These are phyloP conservation scores for Misgurnus anguillicaudatus DNA, from an alignment of 2,113 vertebrate species.

Conservation along the genomic window DNA sequence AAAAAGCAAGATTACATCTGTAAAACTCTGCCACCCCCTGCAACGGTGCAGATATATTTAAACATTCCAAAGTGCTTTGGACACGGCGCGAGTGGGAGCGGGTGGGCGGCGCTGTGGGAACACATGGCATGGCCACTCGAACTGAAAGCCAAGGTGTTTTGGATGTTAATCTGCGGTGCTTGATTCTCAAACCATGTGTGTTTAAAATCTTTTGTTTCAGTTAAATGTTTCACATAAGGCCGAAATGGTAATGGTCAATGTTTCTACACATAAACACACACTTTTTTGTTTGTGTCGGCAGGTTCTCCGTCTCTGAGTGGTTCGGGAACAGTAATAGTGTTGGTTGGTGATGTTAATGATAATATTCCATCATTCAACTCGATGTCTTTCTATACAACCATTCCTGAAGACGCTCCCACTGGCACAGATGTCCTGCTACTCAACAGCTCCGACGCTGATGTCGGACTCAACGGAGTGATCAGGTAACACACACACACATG, in stretches of 20 bases:
- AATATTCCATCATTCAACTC: conserved; percentile 86
- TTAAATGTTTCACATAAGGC: too few species aligned
- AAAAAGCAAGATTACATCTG: conserved; percentile 69
- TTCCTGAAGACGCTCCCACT: conserved; percentile 88
- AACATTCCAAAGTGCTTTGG: neutral
- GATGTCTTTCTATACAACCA: conserved; percentile 80
- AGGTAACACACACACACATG: conserved; percentile 74
- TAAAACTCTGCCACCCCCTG: conserved; percentile 52
- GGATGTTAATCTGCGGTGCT: conserved; percentile 34
- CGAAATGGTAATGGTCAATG: too few species aligned
- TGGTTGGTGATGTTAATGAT: conserved; percentile 93
- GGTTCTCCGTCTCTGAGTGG: conserved; percentile 90
- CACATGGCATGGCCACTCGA: too few species aligned
- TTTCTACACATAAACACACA: too few species aligned
- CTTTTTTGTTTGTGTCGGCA: conserved; percentile 59
- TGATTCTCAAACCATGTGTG: conserved; percentile 34
- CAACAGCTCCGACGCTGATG: conserved; percentile 88
- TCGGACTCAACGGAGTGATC: conserved; percentile 87
- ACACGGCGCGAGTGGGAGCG: neutral
- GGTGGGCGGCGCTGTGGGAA: too few species aligned
- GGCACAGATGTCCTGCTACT: conserved; percentile 92
- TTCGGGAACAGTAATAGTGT: conserved; percentile 86
- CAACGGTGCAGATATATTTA: conserved; percentile 50
- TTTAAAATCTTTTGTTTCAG: neutral
- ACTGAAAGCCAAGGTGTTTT: neutral